A percentile compares a stretch with the other conserved stretches of the same genome.
Evolutionary conservation across 2,797 vertebrate species (phyloP).

Genomic region (Falco rusticolus): DNA sequence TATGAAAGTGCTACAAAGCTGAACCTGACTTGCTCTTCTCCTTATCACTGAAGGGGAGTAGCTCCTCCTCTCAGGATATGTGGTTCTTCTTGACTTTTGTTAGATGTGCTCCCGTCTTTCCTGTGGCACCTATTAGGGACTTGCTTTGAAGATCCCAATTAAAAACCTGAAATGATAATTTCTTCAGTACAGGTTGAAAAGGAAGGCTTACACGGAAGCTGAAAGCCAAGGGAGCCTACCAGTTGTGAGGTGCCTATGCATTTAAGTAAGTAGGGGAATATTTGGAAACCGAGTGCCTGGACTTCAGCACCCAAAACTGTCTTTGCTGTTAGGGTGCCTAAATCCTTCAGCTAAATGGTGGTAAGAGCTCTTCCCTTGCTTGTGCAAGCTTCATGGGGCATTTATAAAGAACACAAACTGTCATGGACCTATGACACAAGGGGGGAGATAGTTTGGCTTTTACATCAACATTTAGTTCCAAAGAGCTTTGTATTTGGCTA

Average conservation of each 20-base stretch:
- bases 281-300: not conserved
- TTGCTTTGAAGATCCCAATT: not conserved
- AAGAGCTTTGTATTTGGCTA: not conserved
- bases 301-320: not conserved
- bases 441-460: not conserved
- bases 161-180: not conserved
- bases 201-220: not conserved
- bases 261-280: not conserved
- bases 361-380: not conserved
- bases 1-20: not conserved
- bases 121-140: not conserved
- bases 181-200: not conserved
- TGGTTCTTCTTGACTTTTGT: not conserved
- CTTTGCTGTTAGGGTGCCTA: not conserved
- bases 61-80: not conserved
- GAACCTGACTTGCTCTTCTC: not conserved
- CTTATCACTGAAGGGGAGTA: not conserved
- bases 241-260: not conserved
- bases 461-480: not conserved
- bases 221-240: not conserved
- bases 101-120: not conserved
- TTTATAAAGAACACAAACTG: not conserved
- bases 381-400: not conserved
- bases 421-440: fast-evolving
- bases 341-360: not conserved